Evolutionary conservation across 2,113 vertebrate species (phyloP), one percentile per base, ranked within the genome.

Genomic region (Sula dactylatra): DNA sequence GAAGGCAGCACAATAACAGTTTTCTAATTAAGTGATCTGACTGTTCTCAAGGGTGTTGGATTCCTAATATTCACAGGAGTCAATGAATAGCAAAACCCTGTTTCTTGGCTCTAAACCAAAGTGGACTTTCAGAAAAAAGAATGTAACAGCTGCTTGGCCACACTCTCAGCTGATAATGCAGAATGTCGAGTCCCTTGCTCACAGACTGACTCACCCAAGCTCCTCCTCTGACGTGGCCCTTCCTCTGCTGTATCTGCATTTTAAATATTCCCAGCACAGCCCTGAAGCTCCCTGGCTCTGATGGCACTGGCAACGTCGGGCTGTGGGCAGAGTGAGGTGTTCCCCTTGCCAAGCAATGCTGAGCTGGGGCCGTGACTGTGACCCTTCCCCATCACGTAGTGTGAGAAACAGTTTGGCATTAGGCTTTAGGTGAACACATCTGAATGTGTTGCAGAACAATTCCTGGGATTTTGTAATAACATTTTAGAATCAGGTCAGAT

Each of bases 381-480:
- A 29, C 24, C 22, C 11, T 29, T n/a, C 8, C 19, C 45, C 26
- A 13, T 18, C 5, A 3, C 0, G 2, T 0, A 10, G 11, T 17
- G 29, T 36, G 38, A 56, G 11, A 65, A 38, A 18, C 32, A 6
- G 17, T 13, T n/a, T 38, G 80, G 77, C 0, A 3, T 31, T 18
- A 20, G 58, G 17, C 47, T 83, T 67, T 82, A 26, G 14, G 27
- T 19, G 34, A 58, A 42, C 15, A 7, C 25, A 5, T 17, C 82
- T 55, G 38, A 86, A 64, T 27, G 22, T 32, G 7, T 1, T 50
- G 26, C 56, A 86, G 74, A 86, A 74, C 18, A 47, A 13, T 34
- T 59, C 16, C 61, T 71, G 42, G 31, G 40, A 47, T 56, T 81
- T 82, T 4, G 1, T 36, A 66, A 50, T 3, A 45, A 26, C 25